These are phyloP conservation scores for Beris morrisii DNA, from an alignment of 2,888 invertebrate genomes.

Conservation along the genomic window DNA sequence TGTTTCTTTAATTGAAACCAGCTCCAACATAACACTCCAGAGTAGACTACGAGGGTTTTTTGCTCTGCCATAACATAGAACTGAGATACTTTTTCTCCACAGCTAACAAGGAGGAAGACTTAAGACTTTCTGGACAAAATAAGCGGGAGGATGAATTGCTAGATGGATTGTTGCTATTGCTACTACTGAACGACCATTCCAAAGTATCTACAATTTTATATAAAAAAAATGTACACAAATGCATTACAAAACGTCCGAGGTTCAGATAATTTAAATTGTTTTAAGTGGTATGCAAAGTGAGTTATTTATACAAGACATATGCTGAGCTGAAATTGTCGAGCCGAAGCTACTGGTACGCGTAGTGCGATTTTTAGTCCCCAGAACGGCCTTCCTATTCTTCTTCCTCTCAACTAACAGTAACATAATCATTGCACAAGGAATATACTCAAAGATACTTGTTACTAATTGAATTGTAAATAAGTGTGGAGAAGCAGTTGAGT, in stretches of 20 bases:
- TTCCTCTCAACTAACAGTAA: slow-evolving; percentile 2
- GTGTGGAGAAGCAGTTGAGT: not conserved
- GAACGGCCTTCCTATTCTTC: not conserved
- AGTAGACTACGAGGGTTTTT: too few species aligned
- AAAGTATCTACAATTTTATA: too few species aligned
- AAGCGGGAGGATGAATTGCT: too few species aligned
- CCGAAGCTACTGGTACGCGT: not conserved
- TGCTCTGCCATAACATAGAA: too few species aligned
- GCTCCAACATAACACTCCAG: too few species aligned
- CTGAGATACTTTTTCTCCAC: too few species aligned
- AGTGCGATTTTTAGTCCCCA: not conserved
- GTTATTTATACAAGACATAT: slow-evolving; percentile 35
- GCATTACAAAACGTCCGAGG: slow-evolving; percentile 25
- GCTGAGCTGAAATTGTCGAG: not conserved
- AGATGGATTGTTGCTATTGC: too few species aligned
- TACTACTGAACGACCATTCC: too few species aligned
- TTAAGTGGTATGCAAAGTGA: slow-evolving; percentile 40
- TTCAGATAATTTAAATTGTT: slow-evolving; percentile 40
- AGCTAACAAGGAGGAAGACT: too few species aligned
- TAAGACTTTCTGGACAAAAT: too few species aligned
- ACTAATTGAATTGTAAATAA: slow-evolving; percentile 32
- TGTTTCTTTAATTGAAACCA: too few species aligned
- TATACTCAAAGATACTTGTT: slow-evolving; percentile 15
- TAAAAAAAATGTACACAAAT: slow-evolving; percentile 11
- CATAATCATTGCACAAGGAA: slow-evolving; percentile 17